Conservation (phyloP, 2,797 vertebrate species). For the Amblyraja radiata region DNA sequence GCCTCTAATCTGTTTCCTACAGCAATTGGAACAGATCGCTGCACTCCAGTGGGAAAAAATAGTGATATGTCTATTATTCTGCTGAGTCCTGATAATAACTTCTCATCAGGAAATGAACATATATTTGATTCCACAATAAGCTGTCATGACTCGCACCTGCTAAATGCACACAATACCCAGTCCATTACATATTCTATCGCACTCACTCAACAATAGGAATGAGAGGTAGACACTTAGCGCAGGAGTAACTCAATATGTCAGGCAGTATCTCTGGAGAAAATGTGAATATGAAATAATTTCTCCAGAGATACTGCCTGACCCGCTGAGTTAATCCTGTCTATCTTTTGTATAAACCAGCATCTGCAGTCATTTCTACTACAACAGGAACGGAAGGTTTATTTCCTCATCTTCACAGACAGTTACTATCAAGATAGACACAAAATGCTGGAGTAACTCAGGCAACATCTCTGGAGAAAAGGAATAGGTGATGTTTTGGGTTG, state of each 20-base stretch:
- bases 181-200: not conserved
- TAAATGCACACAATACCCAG: not conserved
- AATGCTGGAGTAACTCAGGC: no score
- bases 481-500: no score
- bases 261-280: no score
- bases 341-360: no score
- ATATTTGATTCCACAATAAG: conserved; percentile 5
- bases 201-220: not conserved
- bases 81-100: conserved; percentile 6
- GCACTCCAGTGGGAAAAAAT: not conserved
- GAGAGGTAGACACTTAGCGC: no score
- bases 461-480: no score
- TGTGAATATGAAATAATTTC: no score
- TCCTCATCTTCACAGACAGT: not conserved
- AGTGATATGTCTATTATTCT: conserved; percentile 10
- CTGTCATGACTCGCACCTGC: not conserved
- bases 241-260: no score
- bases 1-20: conserved; percentile 9
- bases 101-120: not conserved
- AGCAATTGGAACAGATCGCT: not conserved
- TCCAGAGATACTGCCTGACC: no score
- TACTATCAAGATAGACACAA: not conserved
- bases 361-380: no score
- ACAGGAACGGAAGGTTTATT: not conserved
- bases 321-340: no score